These are phyloP conservation scores for Sorex maritimensis DNA, from an alignment of 2,797 vertebrate species.

Conservation along the genomic window DNA sequence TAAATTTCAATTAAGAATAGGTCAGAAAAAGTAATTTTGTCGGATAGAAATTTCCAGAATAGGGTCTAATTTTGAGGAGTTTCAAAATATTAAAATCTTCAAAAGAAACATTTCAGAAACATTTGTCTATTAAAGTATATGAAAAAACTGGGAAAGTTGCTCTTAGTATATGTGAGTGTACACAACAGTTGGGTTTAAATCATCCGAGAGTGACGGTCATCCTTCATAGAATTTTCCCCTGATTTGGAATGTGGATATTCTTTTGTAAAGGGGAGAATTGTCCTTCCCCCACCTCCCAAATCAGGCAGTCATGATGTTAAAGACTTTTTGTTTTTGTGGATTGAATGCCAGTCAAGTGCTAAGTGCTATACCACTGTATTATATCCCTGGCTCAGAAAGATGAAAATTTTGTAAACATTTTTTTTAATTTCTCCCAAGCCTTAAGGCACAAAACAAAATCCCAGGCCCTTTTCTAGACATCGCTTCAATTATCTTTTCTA, in stretches of 20 bases:
- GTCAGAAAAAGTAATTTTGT: conserved; percentile 55
- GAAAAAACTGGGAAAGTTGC: not conserved
- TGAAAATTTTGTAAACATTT: conserved; percentile 1
- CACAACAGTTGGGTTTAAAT: conserved; percentile 35
- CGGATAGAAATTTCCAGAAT: conserved; percentile 49
- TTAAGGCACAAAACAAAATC: not conserved
- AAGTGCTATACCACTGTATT: too few relatives aligned
- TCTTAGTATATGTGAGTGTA: not conserved
- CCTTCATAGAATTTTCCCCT: conserved; percentile 47
- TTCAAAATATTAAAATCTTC: conserved; percentile 30
- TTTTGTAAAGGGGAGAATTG: not conserved
- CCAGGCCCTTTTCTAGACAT: conserved; percentile 16
- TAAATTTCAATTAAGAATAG: conserved; percentile 52
- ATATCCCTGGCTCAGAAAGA: conserved; percentile 1
- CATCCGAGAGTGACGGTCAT: conserved; percentile 18
- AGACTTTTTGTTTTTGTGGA: not conserved
- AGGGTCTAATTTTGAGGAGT: conserved; percentile 58
- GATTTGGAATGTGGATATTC: conserved; percentile 40
- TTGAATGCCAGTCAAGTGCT: not conserved
- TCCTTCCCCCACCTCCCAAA: not conserved
- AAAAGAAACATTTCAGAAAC: conserved; percentile 25
- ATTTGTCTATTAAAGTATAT: conserved; percentile 53
- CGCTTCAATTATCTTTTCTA: conserved; percentile 41
- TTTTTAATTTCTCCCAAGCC: conserved; percentile 30
- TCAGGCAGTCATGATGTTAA: not conserved